Percentiles rank a stretch among this genome's conserved stretches.
Evolutionary conservation across 2,888 invertebrate genomes (phyloP).

Genomic region (Drosophila melanosoma): DNA sequence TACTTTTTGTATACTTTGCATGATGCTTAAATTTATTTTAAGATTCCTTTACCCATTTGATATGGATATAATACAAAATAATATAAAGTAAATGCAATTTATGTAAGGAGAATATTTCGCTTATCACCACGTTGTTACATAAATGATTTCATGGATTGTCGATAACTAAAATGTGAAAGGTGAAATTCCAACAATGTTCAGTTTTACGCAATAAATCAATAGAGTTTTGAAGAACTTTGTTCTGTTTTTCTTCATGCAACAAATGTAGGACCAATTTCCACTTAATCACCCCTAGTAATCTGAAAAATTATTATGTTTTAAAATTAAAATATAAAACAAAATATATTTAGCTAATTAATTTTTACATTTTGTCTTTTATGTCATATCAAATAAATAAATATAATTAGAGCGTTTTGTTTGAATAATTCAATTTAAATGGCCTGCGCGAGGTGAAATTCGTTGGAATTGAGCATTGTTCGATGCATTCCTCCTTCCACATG

Average conservation of each 20-base stretch:
- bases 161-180: not conserved
- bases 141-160: not conserved
- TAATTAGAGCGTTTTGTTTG: not conserved
- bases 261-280: not conserved
- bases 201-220: not conserved
- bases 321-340: not conserved
- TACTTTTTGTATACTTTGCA: not conserved
- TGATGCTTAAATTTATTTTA: not conserved
- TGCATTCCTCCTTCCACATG: not conserved
- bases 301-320: not conserved
- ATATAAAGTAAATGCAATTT: not conserved
- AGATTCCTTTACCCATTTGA: not conserved
- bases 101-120: not conserved
- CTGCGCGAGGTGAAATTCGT: not conserved
- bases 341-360: not conserved
- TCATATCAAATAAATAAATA: not conserved
- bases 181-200: not conserved
- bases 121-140: not conserved
- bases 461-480: not conserved
- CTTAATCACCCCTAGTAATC: not conserved
- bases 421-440: not conserved
- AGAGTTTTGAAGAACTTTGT: not conserved
- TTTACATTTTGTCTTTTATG: not conserved
- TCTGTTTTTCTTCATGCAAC: not conserved
- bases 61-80: not conserved